These are phyloP conservation scores for Phengaris alcon DNA, from an alignment of 2,888 invertebrate genomes.

Conservation along the genomic window DNA sequence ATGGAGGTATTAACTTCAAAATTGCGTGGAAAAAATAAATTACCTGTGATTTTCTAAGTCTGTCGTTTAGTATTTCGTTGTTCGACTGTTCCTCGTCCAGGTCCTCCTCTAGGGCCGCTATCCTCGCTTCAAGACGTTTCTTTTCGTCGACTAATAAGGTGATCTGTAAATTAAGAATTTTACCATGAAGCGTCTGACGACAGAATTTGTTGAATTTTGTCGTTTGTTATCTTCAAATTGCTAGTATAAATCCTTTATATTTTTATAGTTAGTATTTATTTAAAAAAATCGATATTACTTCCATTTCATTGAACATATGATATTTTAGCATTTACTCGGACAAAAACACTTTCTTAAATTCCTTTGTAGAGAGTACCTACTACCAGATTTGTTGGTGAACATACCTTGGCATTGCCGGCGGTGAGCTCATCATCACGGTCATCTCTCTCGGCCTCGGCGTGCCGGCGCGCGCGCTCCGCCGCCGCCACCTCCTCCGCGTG, in stretches of 20 bases:
- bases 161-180: conserved; percentile 36
- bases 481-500: conserved; percentile 92
- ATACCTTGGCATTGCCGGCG: conserved; percentile 84
- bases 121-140: conserved; percentile 95
- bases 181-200: not conserved
- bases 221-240: no score
- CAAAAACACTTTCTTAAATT: no score
- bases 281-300: no score
- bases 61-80: conserved; percentile 91
- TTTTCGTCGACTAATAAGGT: conserved; percentile 96
- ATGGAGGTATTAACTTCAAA: no score
- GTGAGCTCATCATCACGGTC: conserved; percentile 96
- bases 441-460: conserved; percentile 96
- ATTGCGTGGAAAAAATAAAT: conserved; percentile 29
- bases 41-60: conserved; percentile 91
- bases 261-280: no score
- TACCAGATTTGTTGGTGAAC: no score
- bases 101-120: conserved; percentile 96
- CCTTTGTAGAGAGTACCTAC: no score
- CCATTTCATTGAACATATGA: no score
- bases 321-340: no score
- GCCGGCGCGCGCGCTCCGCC: conserved; percentile 90
- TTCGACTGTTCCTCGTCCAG: conserved; percentile 98
- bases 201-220: no score
- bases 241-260: no score